Evolutionary conservation across 2,113 vertebrate species (phyloP).

Genomic region (Eulacestoma nigropectus): DNA sequence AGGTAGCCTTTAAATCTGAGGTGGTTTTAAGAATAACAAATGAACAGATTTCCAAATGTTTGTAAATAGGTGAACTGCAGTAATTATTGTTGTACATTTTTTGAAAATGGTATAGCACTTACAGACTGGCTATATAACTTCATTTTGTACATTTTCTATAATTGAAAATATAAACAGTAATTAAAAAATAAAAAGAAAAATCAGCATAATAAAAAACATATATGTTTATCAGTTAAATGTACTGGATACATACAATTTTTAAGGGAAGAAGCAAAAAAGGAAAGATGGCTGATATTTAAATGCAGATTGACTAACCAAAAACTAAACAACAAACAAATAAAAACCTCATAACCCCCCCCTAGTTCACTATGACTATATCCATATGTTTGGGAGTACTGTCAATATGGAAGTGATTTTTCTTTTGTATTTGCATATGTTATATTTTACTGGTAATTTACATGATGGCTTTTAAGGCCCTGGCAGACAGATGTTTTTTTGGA

Average conservation of each 20-base stretch:
- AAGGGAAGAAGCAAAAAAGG: conserved; percentile 81
- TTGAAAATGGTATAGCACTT: conserved; percentile 81
- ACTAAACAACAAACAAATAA: conserved; percentile 73
- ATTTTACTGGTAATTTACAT: conserved; percentile 81
- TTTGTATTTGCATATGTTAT: conserved; percentile 77
- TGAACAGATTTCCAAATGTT: conserved; percentile 80
- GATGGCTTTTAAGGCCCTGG: conserved; percentile 82
- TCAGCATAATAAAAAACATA: conserved; percentile 86
- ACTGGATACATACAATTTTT: conserved; percentile 86
- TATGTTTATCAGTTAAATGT: conserved; percentile 83
- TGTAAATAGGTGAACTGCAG: conserved; percentile 81
- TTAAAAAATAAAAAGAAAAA: conserved; percentile 86
- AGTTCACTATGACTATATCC: conserved; percentile 81
- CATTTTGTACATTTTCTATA: conserved; percentile 83
- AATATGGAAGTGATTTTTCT: conserved; percentile 75
- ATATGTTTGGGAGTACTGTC: conserved; percentile 74
- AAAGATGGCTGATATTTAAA: conserved; percentile 83
- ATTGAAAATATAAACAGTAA: conserved; percentile 87
- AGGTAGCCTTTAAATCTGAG: conserved; percentile 82
- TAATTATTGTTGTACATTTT: conserved; percentile 77
- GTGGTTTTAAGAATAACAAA: conserved; percentile 81
- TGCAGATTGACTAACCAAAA: conserved; percentile 80
- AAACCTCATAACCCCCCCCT: conserved; percentile 76
- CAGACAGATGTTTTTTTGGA: conserved; percentile 75
- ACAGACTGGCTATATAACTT: conserved; percentile 82